Evolutionary conservation across 2,888 invertebrate genomes (phyloP).

Genomic region (Gibbula magus): DNA sequence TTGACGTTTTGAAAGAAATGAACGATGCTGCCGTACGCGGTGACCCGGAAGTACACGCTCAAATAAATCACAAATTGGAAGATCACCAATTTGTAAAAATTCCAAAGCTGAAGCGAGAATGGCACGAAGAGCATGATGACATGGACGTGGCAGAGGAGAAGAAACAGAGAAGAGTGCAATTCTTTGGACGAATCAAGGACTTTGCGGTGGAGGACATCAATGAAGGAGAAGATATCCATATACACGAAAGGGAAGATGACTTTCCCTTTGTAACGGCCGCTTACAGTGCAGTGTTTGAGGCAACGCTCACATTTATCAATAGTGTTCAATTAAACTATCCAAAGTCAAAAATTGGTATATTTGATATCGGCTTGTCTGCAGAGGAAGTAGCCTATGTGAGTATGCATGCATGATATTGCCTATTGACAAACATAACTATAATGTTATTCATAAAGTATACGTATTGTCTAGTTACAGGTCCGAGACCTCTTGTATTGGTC

Average conservation of each 20-base stretch:
- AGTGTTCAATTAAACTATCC: constrained; percentile 44
- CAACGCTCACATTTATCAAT: constrained; percentile 39
- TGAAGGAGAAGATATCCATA: constrained; percentile 28
- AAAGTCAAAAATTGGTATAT: constrained; percentile 35
- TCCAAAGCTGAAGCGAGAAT: neutral
- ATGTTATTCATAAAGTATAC: too few species aligned
- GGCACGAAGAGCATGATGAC: constrained; percentile 28
- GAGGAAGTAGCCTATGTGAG: constrained; percentile 18
- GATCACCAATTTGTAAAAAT: neutral
- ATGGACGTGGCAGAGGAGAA: constrained; percentile 38
- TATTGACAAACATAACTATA: too few species aligned
- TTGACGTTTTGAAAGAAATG: constrained; percentile 5
- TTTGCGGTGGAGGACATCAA: constrained; percentile 22
- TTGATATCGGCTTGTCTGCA: constrained; percentile 38
- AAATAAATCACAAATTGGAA: neutral
- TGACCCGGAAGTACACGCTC: neutral
- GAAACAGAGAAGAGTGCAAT: constrained; percentile 28
- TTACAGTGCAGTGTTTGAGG: constrained; percentile 31
- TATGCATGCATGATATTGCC: neutral
- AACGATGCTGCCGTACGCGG: neutral
- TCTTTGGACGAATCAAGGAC: constrained; percentile 26
- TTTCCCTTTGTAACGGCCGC: constrained; percentile 44
- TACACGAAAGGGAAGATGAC: constrained; percentile 39
- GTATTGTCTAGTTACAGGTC: too few species aligned
- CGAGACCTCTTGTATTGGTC: too few species aligned